Evolutionary conservation across 1,140 invertebrate species (phyloP).

Genomic region (Caenorhabditis brenneri): DNA sequence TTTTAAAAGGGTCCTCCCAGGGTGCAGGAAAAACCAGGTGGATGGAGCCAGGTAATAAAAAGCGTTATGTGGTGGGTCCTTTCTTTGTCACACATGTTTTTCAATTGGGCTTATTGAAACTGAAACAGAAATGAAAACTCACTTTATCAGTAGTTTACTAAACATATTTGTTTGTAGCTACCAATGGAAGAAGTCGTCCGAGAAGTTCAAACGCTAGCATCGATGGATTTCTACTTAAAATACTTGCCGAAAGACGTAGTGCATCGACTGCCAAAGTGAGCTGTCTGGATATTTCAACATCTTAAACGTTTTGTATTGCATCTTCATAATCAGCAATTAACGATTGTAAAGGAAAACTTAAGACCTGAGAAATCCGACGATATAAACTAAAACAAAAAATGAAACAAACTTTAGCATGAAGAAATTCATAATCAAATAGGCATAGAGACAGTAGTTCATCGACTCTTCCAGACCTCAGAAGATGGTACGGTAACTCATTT

Average conservation of each 20-base stretch:
- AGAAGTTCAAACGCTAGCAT: slow-evolving; percentile 94
- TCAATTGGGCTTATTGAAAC: background rate
- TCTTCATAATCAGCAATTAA: slow-evolving; percentile 95
- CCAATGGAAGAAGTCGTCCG: slow-evolving; percentile 89
- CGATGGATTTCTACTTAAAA: slow-evolving; percentile 78
- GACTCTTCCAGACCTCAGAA: slow-evolving; percentile 86
- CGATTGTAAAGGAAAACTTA: slow-evolving; percentile 90
- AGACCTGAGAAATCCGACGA: slow-evolving; percentile 76
- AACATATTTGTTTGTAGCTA: slow-evolving; percentile 83
- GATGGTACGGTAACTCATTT: slow-evolving; percentile 87
- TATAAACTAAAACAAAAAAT: no score
- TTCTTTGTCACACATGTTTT: slow-evolving; percentile 81
- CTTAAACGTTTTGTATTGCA: slow-evolving; percentile 82
- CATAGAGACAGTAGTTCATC: slow-evolving; percentile 90
- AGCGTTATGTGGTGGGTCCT: slow-evolving; percentile 81
- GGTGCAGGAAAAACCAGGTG: slow-evolving; percentile 90
- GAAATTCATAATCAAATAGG: slow-evolving; percentile 95
- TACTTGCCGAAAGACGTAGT: slow-evolving; percentile 78
- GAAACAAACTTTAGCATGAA: slow-evolving; percentile 80
- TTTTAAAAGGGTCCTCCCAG: no score
- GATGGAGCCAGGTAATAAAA: slow-evolving; percentile 83
- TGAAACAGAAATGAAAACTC: background rate
- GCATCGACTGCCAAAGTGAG: slow-evolving; percentile 89
- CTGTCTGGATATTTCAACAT: slow-evolving; percentile 82
- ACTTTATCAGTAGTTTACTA: slow-evolving; percentile 79